These are phyloP conservation scores for Synanthedon andrenaeformis DNA, from an alignment of 2,888 invertebrate species.

Conservation along the genomic window DNA sequence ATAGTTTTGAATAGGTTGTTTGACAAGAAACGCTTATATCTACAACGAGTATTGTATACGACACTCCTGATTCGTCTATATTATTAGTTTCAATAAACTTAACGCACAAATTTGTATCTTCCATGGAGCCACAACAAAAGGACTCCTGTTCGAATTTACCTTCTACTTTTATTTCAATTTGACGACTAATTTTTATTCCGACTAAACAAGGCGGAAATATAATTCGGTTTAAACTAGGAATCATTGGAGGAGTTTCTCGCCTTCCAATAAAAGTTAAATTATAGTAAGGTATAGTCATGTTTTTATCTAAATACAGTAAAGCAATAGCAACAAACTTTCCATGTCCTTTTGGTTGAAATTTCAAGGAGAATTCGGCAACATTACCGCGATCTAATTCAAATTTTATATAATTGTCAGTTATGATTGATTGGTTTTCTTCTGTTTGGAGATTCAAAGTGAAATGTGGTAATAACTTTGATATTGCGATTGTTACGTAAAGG, in stretches of 20 bases:
- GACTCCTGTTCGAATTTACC: constrained; percentile 20
- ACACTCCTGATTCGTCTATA: constrained; percentile 13
- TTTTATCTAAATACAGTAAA: constrained; percentile 45
- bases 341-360: constrained; percentile 47
- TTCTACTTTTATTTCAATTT: constrained; percentile 33
- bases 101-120: constrained; percentile 28
- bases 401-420: constrained; percentile 39
- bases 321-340: constrained; percentile 48
- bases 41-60: constrained; percentile 30
- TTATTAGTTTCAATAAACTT: constrained; percentile 22
- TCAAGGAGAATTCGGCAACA: constrained; percentile 26
- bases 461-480: constrained; percentile 38
- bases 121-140: constrained; percentile 35
- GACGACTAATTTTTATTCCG: constrained; percentile 22
- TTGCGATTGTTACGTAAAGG: constrained; percentile 38
- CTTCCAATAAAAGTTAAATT: constrained; percentile 53
- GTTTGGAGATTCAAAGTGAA: constrained; percentile 36
- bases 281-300: constrained; percentile 43
- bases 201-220: constrained; percentile 48
- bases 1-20: constrained; percentile 20
- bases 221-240: constrained; percentile 32
- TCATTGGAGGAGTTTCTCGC: constrained; percentile 34
- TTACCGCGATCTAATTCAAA: constrained; percentile 35
- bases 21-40: constrained; percentile 27
- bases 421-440: constrained; percentile 22